Evolutionary conservation across 2,113 vertebrate species (phyloP).

Genomic region (Heterotilapia buettikoferi): DNA sequence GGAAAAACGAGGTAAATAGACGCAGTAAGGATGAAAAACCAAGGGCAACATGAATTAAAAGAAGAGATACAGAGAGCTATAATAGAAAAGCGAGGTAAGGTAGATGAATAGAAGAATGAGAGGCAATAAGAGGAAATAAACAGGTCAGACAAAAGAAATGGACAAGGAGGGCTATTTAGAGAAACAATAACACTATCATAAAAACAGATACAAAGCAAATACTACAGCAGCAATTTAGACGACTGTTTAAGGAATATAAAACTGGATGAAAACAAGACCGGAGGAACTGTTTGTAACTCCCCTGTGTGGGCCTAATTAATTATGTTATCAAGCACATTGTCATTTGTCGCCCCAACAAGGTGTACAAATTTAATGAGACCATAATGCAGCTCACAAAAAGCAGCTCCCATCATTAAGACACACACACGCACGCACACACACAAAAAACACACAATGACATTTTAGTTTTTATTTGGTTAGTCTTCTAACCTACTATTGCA

Average conservation of each 20-base stretch:
- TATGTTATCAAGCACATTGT: constrained; percentile 27
- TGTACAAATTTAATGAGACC: constrained; percentile 18
- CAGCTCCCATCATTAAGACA: neutral
- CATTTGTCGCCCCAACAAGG: neutral
- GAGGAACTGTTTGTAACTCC: neutral
- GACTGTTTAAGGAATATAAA: neutral
- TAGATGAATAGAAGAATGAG: neutral
- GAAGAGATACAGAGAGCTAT: neutral
- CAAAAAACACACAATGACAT: neutral
- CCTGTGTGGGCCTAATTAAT: constrained; percentile 17
- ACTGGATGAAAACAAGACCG: neutral
- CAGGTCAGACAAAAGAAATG: neutral
- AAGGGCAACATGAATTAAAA: neutral
- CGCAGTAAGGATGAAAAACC: neutral
- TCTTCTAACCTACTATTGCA: rapidly evolving
- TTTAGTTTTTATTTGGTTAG: neutral
- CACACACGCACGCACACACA: rapidly evolving
- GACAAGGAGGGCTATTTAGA: neutral
- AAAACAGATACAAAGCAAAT: neutral
- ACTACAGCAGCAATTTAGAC: neutral
- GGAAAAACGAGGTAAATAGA: neutral
- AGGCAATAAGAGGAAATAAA: neutral
- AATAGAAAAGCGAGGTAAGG: neutral
- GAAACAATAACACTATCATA: neutral
- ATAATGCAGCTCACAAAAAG: neutral